Percentiles rank a stretch among this genome's conserved stretches.
These are phyloP conservation scores for Theonella swinhoei DNA, from an alignment of 37 sponge, comb jelly and placozoan genomes.

Conservation along the genomic window DNA sequence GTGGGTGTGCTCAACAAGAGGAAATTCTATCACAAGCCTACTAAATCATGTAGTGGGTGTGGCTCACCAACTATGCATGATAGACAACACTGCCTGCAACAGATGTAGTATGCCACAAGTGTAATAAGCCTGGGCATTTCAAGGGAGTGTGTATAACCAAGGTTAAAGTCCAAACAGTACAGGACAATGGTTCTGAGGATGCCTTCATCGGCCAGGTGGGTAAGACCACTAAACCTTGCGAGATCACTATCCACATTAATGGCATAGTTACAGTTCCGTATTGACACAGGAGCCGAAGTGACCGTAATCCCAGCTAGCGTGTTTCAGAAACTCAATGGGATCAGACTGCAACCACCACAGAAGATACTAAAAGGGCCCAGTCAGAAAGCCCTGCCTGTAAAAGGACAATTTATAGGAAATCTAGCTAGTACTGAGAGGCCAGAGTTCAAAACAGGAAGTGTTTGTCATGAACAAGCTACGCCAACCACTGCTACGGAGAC, in stretches of 20 bases:
- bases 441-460: not conserved
- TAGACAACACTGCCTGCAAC: constrained; percentile 14
- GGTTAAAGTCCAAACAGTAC: not conserved
- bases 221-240: not conserved
- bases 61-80: not conserved
- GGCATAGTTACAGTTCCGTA: constrained; percentile 1
- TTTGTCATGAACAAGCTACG: not conserved
- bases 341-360: not conserved
- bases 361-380: constrained; percentile 14
- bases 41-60: constrained; percentile 8
- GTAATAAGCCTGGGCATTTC: constrained; percentile 12
- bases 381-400: not conserved
- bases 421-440: not conserved
- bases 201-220: not conserved
- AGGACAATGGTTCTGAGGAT: not conserved
- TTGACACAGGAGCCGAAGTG: constrained; percentile 25
- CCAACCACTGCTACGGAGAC: not conserved
- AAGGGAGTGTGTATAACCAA: not conserved
- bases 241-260: constrained; percentile 10
- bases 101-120: constrained; percentile 11
- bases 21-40: not conserved
- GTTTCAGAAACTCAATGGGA: not conserved
- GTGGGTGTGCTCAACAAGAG: constrained; percentile 1
- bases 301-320: not conserved
- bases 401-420: not conserved